Evolutionary conservation across 2,797 vertebrate genomes (phyloP), one percentile per base, ranked within the genome.

Genomic region (Chromis chromis): DNA sequence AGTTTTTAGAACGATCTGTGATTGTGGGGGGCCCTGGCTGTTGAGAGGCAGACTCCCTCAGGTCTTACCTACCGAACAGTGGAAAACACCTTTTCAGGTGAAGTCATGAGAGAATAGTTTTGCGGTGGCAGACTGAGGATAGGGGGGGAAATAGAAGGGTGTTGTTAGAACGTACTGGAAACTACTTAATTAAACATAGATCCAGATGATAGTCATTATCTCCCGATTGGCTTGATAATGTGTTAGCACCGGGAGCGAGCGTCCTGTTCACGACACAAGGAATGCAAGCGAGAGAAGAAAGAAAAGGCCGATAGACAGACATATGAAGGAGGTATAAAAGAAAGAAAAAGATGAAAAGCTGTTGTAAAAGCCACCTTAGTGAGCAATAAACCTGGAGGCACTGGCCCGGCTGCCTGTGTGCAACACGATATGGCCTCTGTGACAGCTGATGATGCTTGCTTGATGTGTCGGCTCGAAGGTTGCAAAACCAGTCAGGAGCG

Each of bases 31-130:
- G 84, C 77, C 82, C 64, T 65, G 61, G 79, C 74, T 90, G 86
- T 85, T 81, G 85, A 83, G 83, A 82, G 55, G 49, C 68, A 85
- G 78, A 84, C 81, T 58, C 87, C 86, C 82, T 85, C 52, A 31
- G 87, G 87, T 84, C 84, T 89, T 81, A 88, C 73, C 79, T 77
- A 67, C 73, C 40, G 63, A 88, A 79, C 56, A 92, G 93, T 94
- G 95, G 95, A 96, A 96, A 96, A 94, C 93, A 96, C 95, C 93
- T 92, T 83, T 92, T 88, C 91, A 91, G 74, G 83, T 89, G 88
- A 93, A 92, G 92, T 94, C 93, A 95, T 84, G 88, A 81, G 85
- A 91, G 88, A 83, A 83, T 72, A 61, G 57, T 91, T 93, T 90
- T 91, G 83, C 72, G 89, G 91, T 90, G 74, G 73, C 50, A 84